Base-by-base conservation (phyloP, 2,888 invertebrate species). In the Apamea crenata region DNA sequence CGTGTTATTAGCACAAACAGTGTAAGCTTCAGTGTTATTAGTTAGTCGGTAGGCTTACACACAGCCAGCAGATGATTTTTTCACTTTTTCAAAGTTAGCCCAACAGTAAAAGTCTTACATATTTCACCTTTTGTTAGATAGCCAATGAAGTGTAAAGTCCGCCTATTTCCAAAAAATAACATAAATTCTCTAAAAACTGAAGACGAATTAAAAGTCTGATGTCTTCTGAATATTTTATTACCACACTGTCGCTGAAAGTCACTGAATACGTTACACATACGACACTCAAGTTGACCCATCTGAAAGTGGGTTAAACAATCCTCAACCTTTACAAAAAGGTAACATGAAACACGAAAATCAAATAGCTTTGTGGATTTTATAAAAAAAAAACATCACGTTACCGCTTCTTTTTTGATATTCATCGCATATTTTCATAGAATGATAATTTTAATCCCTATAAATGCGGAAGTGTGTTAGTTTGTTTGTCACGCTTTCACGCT, bases 261-360 rank as follows among this genome's bases (percentile, higher is more conserved):
- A 61, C 61, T 77, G 71, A 75, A n/a, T 72, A 65, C 40, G 14
- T 47, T 50, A 47, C 29, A 78, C 16, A n/a, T n/a, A 53, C 36
- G 29, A 72, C 44, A 73, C 72, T 59, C 21, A 74, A 73, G 76
- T 63, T 67, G 56, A 77, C 79, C 73, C 65, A 32, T 32, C 29
- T 36, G n/a, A 78, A 84, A 78, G 40, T 69, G 40, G 87, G 63
- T 77, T 84, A 84, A 87, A 74, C 66, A 80, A 78, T 61, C 74
- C 63, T 63, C 72, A 47, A 63, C 50, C 21, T 56, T 47, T n/a
- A 66, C 59, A 56, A 68, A 71, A 74, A 66, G 61, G 65, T 32
- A 36, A 56, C 44, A 36, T 56, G 44, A 69, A 77, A 79, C 68
- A 75, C 6, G 40, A 29, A 63, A 59, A 72, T 29, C 53, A 81